Conservation (phyloP, 2,113 vertebrate genomes). For the Varanus salvator region DNA sequence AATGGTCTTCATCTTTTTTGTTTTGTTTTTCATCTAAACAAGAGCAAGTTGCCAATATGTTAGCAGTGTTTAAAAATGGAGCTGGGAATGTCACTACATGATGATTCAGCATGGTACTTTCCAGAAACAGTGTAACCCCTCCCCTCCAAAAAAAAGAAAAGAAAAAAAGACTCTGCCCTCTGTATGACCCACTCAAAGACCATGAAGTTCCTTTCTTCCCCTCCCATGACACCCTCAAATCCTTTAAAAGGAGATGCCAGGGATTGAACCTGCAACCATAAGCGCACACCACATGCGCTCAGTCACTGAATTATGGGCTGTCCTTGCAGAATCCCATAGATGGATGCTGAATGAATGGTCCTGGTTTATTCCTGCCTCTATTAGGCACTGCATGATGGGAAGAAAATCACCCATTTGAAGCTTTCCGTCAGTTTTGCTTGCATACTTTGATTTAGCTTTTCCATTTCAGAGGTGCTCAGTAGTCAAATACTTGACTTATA, state of each 20-base stretch:
- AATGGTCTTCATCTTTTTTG: no score
- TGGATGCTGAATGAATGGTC: not conserved
- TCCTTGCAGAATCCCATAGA: not conserved
- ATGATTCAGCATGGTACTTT: no score
- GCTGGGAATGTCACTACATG: no score
- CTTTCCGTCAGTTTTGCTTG: not conserved
- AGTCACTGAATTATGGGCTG: not conserved
- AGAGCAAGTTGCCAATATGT: no score
- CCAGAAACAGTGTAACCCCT: no score
- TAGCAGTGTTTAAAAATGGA: no score
- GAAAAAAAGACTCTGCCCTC: no score
- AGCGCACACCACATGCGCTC: no score
- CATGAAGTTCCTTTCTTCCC: no score
- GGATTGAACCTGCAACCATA: not conserved
- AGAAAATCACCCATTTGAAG: not conserved
- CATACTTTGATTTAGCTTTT: conserved; percentile 25
- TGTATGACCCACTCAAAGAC: no score
- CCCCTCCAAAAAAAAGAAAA: no score
- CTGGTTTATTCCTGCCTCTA: not conserved
- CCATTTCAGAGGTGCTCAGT: conserved; percentile 37
- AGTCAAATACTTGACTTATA: conserved; percentile 44
- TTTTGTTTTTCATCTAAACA: no score
- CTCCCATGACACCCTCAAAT: not conserved
- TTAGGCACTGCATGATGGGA: not conserved
- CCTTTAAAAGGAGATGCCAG: not conserved